These are phyloP conservation scores for Cancer borealis DNA, from an alignment of 2,888 invertebrate species.

Conservation along the genomic window DNA sequence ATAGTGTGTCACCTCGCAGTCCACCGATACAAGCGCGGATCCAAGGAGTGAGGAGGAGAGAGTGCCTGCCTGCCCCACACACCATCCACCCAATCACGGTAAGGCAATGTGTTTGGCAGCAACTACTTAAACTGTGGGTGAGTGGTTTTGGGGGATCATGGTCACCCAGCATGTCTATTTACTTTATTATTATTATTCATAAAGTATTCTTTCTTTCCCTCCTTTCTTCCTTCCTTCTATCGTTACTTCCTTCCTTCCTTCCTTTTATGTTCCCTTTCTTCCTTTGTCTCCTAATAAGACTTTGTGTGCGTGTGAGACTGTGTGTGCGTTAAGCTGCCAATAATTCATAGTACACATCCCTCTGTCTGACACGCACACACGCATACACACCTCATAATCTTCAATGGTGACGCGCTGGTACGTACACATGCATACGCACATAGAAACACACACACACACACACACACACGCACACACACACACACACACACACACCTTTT, in stretches of 20 bases:
- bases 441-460: not conserved
- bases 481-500: not conserved
- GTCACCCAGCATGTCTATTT: too few relatives aligned
- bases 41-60: too few relatives aligned
- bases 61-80: too few relatives aligned
- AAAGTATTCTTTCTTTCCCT: not conserved
- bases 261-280: not conserved
- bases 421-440: not conserved
- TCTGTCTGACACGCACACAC: not conserved
- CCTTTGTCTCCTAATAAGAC: not conserved
- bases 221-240: not conserved
- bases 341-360: conserved; percentile 20
- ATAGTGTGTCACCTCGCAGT: too few relatives aligned
- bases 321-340: conserved; percentile 5
- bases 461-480: not conserved
- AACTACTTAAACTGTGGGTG: too few relatives aligned
- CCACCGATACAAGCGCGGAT: too few relatives aligned
- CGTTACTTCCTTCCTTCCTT: not conserved
- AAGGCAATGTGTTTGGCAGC: too few relatives aligned
- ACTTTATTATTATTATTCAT: too few relatives aligned
- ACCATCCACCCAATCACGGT: too few relatives aligned
- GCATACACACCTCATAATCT: not conserved
- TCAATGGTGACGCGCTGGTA: not conserved
- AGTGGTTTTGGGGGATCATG: too few relatives aligned
- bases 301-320: not conserved